A percentile compares a stretch with the other conserved stretches of the same genome.
These are phyloP conservation scores for Ennomos quercinarius DNA, from an alignment of 2,888 invertebrate species.

Conservation along the genomic window DNA sequence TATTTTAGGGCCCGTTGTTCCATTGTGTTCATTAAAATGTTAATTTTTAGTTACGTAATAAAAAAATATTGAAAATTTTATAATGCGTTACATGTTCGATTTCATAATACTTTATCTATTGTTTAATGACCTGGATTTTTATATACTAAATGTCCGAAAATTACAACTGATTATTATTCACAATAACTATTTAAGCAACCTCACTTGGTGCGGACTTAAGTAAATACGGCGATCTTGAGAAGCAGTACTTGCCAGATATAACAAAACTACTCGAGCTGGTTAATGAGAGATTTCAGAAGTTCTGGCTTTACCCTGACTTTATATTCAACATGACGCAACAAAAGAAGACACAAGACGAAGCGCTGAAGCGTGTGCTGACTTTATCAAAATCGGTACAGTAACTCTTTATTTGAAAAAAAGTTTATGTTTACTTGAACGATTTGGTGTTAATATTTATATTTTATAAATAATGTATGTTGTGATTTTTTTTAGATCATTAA, in stretches of 20 bases:
- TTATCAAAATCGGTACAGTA: conserved; percentile 6
- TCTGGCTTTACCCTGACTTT: conserved; percentile 19
- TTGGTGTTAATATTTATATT: no score
- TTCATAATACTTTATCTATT: no score
- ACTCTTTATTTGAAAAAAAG: no score
- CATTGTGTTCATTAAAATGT: no score
- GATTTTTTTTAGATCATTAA: background rate
- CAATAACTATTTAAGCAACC: background rate
- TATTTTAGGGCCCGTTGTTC: no score
- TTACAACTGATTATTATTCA: background rate
- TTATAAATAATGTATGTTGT: no score
- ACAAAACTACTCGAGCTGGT: background rate
- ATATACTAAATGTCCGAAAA: background rate
- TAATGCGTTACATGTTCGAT: no score
- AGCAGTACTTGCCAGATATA: background rate
- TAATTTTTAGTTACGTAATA: no score
- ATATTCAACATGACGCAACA: conserved; percentile 9
- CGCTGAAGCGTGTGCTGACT: background rate
- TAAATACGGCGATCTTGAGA: background rate
- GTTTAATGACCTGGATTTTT: background rate
- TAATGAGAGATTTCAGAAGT: background rate
- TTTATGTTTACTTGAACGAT: no score
- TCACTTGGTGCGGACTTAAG: background rate
- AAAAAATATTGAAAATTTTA: no score
- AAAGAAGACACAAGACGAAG: conserved; percentile 2